phyloP scores from a whole-genome alignment of 2,113 vertebrate species.

The Apodemus speciosus region DNA sequence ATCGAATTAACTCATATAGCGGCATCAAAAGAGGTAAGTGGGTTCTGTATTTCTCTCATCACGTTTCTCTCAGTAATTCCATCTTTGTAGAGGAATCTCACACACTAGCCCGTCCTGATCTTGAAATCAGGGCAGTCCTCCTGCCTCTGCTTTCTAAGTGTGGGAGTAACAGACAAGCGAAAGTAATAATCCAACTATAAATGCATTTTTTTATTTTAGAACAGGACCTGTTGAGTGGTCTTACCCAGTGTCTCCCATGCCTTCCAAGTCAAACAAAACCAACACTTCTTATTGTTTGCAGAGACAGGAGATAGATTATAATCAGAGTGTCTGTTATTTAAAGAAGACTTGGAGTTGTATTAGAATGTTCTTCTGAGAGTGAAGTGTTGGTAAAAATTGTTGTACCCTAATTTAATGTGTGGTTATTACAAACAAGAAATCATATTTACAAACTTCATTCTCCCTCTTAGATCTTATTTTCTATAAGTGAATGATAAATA shows the following conservation, averaged over 20 bases:
- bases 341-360: not conserved
- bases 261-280: not conserved
- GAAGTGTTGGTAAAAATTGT: slow-evolving; percentile 28
- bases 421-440: slow-evolving; percentile 21
- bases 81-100: not conserved
- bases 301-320: not conserved
- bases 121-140: not conserved
- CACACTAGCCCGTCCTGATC: not conserved
- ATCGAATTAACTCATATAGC: slow-evolving; percentile 97
- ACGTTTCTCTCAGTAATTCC: not conserved
- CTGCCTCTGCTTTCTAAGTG: not conserved
- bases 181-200: slow-evolving; percentile 3
- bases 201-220: slow-evolving; percentile 54
- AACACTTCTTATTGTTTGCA: not conserved
- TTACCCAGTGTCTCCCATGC: not conserved
- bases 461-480: not conserved
- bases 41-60: not conserved
- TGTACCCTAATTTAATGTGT: not conserved
- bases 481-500: slow-evolving; percentile 14
- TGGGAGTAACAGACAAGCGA: not conserved
- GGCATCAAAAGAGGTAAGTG: slow-evolving; percentile 96
- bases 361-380: slow-evolving; percentile 30
- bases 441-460: not conserved
- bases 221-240: slow-evolving; percentile 7
- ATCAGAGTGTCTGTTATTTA: not conserved